Percentiles rank a stretch among this genome's conserved stretches.
phyloP scores from a whole-genome alignment of 2,888 invertebrate species.

The Chloroclystis v-ata region DNA sequence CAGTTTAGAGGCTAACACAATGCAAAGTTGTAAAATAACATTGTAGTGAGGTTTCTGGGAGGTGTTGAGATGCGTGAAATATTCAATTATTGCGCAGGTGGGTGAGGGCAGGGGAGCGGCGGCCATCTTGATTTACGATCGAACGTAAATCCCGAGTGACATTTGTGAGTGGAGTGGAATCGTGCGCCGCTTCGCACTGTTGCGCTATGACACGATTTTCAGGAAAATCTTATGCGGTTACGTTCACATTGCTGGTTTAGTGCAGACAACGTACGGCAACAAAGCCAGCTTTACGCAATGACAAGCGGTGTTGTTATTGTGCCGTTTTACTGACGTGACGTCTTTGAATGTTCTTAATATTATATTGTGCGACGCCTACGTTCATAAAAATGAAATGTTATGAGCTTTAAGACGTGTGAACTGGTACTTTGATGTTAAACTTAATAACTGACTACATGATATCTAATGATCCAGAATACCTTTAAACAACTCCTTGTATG shows the following conservation, averaged over 20 bases:
- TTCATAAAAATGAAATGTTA: constrained; percentile 48
- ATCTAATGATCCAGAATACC: not conserved
- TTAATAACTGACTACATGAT: constrained; percentile 10
- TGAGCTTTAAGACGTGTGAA: constrained; percentile 43
- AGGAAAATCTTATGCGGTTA: constrained; percentile 53
- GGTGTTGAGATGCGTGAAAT: constrained; percentile 77
- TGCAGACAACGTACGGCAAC: constrained; percentile 26
- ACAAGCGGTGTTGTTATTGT: constrained; percentile 29
- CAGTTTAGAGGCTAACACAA: constrained; percentile 76
- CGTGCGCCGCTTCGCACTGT: constrained; percentile 44
- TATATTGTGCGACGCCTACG: constrained; percentile 40
- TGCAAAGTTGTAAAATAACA: constrained; percentile 71
- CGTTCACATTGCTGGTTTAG: constrained; percentile 37
- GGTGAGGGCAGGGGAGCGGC: constrained; percentile 46
- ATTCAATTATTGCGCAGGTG: constrained; percentile 76
- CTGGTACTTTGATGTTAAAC: constrained; percentile 21
- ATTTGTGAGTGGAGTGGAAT: constrained; percentile 68
- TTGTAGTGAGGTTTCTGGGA: constrained; percentile 63
- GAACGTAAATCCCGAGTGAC: constrained; percentile 73
- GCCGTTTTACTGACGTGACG: constrained; percentile 29
- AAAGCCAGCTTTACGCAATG: constrained; percentile 36
- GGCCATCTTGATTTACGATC: constrained; percentile 76
- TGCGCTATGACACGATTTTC: constrained; percentile 57
- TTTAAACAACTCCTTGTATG: not conserved
- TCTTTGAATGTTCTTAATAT: constrained; percentile 39